Evolutionary conservation across 2,113 vertebrate species (phyloP), one percentile per base, ranked within the genome.

Genomic region (Hippocampus barbouri): DNA sequence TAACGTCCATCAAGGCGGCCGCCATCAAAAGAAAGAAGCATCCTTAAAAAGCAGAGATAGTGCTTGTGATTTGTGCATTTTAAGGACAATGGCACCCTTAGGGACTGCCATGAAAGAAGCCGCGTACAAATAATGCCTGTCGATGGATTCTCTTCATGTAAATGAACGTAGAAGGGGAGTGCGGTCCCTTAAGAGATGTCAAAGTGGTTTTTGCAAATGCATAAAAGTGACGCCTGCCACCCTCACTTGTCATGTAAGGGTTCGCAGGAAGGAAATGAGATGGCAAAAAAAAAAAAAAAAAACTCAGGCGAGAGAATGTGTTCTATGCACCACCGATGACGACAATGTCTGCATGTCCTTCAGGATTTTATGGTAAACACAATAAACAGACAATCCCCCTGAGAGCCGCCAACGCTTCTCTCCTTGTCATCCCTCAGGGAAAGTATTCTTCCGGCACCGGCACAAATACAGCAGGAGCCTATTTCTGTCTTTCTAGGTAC

Each of bases 361-460:
- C 60, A 86, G 86, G 84, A 73, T 77, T 86, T 86, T 56, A 67
- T 70, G 79, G 84, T 86, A 89, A 87, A 89, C 86, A 89, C 84
- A 80, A 84, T 81, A 88, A 86, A 85, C 83, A 87, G 74, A 83
- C 73, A 81, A 83, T 84, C 85, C 83, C 38, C 85, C 61, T 66
- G 87, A 83, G 87, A 85, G 63, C n/a, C 61, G 71, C 72, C 27
- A 68, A 78, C 84, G 75, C 66, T 79, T 64, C 77, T 75, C 74
- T 59, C 73, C 54, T 21, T 18, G 59, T 30, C 27, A 16, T 18
- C 57, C 78, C 63, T 67, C 53, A 41, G n/a, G 49, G 20, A 65
- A 64, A 64, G 20, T 64, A 64, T 27, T 34, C 59, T 34, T 30
- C 59, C 27, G 10, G 53, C 53, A 56, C 53, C 16, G 59, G 18